Percentiles rank a stretch among this genome's conserved stretches.
phyloP scores from a whole-genome alignment of 2,797 vertebrate species.

The Carduelis carduelis region DNA sequence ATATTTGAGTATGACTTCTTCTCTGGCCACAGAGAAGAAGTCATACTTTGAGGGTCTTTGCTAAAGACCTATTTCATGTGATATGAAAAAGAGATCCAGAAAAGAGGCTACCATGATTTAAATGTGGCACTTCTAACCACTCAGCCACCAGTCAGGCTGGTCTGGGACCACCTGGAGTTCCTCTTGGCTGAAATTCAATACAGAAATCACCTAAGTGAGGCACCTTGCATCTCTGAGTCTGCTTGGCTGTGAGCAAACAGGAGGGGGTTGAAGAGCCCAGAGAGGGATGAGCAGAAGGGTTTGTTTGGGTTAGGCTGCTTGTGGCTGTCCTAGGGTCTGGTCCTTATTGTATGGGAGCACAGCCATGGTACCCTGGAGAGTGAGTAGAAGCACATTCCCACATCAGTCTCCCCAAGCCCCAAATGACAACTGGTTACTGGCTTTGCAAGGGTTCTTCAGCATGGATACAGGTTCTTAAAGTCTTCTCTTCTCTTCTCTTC shows the following conservation, averaged over 20 bases:
- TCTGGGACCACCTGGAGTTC: not conserved
- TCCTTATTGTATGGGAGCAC: not conserved
- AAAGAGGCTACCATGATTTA: not conserved
- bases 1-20: not conserved
- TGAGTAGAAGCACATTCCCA: not conserved
- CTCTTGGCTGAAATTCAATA: not conserved
- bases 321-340: not conserved
- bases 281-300: not conserved
- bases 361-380: not conserved
- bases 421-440: not conserved
- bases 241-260: not conserved
- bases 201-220: not conserved
- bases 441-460: not conserved
- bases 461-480: too few species aligned
- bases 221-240: not conserved
- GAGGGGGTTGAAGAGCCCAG: not conserved
- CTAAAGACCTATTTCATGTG: not conserved
- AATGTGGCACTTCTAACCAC: not conserved
- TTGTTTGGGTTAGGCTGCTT: not conserved
- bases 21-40: not conserved
- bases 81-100: not conserved
- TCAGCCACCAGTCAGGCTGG: not conserved
- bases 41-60: too few species aligned
- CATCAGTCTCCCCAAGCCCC: not conserved
- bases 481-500: too few species aligned